Evolutionary conservation across 2,888 invertebrate genomes (phyloP).

Genomic region (Sesia bembeciformis): DNA sequence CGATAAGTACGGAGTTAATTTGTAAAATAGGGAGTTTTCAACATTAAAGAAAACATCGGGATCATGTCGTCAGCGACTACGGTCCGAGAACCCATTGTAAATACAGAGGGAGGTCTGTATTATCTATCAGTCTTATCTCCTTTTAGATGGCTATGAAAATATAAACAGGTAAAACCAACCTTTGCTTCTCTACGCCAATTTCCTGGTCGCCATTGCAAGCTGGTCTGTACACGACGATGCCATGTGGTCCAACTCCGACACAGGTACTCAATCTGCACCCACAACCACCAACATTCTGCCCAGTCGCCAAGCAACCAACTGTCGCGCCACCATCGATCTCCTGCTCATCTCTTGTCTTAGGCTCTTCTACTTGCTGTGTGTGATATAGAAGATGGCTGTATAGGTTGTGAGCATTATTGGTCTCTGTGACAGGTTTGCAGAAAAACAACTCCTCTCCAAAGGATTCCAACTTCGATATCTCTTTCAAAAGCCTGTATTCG

Average conservation of each 20-base stretch:
- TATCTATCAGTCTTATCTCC: too few relatives aligned
- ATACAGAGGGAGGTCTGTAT: too few relatives aligned
- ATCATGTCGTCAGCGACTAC: too few relatives aligned
- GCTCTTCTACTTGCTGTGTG: conserved; percentile 72
- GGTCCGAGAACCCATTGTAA: too few relatives aligned
- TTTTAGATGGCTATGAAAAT: too few relatives aligned
- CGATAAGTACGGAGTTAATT: too few relatives aligned
- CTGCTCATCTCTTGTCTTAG: conserved; percentile 53
- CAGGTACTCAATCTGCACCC: conserved; percentile 64
- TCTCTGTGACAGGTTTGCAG: conserved; percentile 76
- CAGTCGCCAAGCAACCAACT: conserved; percentile 58
- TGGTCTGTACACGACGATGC: conserved; percentile 80
- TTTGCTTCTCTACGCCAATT: conserved; percentile 77
- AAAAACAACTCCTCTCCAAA: conserved; percentile 91
- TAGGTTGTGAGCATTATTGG: conserved; percentile 81
- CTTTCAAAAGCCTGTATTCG: conserved; percentile 88
- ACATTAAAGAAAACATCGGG: too few relatives aligned
- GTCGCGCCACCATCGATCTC: conserved; percentile 63
- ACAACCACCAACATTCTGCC: conserved; percentile 56
- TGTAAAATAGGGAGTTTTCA: too few relatives aligned
- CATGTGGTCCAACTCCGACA: conserved; percentile 89
- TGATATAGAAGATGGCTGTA: conserved; percentile 82
- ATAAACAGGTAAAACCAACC: conserved; percentile 32
- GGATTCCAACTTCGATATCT: conserved; percentile 84
- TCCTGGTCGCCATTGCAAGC: conserved; percentile 72